phyloP scores from a whole-genome alignment of 2,797 vertebrate genomes.

The Lacerta bilineata region DNA sequence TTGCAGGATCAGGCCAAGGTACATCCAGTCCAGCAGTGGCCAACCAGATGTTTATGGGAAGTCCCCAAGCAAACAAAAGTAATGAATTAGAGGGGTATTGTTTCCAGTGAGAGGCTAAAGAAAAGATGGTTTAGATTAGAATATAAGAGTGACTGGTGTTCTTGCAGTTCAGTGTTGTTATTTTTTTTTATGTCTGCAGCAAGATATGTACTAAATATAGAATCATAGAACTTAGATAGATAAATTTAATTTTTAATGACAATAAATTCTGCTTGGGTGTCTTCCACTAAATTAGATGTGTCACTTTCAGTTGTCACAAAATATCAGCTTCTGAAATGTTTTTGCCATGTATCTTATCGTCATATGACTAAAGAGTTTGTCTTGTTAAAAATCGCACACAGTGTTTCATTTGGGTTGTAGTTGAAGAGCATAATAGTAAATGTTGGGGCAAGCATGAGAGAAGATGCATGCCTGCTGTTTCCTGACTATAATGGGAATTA shows the following conservation, averaged over 20 bases:
- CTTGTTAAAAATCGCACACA: neutral
- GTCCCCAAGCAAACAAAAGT: too few species aligned
- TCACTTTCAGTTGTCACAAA: neutral
- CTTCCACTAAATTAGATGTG: neutral
- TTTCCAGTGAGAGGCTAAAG: neutral
- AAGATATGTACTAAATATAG: too few species aligned
- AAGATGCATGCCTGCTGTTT: neutral
- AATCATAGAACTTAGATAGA: too few species aligned
- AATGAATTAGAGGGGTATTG: neutral
- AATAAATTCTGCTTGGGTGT: neutral
- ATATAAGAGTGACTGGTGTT: too few species aligned
- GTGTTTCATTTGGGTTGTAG: neutral
- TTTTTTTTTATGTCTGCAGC: too few species aligned
- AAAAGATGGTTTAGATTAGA: neutral
- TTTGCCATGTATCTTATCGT: neutral
- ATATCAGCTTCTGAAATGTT: neutral
- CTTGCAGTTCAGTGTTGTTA: too few species aligned
- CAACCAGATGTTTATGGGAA: too few species aligned
- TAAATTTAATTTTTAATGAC: too few species aligned
- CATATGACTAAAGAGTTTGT: neutral
- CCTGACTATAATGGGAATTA: constrained; percentile 26
- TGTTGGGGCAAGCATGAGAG: neutral
- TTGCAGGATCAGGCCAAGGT: too few species aligned
- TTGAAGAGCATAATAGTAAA: neutral
- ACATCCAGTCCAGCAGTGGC: too few species aligned